phyloP scores from a whole-genome alignment of 2,888 invertebrate species.

The Pseudanteris insignis region DNA sequence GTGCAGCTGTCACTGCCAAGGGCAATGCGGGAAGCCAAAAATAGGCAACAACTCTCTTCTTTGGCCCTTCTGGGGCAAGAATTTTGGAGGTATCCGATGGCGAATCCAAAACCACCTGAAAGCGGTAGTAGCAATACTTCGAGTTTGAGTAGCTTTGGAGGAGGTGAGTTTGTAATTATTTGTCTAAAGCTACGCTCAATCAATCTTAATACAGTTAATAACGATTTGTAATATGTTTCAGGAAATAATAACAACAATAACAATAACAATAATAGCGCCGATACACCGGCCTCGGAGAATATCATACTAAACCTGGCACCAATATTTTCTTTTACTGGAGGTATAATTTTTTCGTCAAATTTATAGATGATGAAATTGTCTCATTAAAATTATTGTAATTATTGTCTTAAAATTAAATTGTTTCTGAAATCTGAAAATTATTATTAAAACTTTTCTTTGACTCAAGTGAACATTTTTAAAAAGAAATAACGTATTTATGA shows the following conservation, averaged over 20 bases:
- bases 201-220: no score
- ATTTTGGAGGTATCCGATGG: conserved; percentile 84
- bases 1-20: conserved; percentile 87
- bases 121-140: conserved; percentile 70
- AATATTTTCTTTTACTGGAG: conserved; percentile 60
- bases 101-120: conserved; percentile 72
- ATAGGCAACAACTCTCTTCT: conserved; percentile 89
- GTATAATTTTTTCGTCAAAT: conserved; percentile 49
- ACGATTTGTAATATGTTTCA: no score
- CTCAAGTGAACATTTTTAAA: no score
- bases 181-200: no score
- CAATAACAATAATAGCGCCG: conserved; percentile 58
- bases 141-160: conserved; percentile 77
- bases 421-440: conserved; percentile 3
- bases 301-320: conserved; percentile 83
- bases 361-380: no score
- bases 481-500: no score
- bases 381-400: no score
- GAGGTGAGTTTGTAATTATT: conserved; percentile 56
- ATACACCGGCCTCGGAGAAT: conserved; percentile 60
- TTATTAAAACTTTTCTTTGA: no score
- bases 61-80: conserved; percentile 89
- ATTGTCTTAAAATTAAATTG: no score
- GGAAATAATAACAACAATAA: conserved; percentile 60
- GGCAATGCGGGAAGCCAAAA: conserved; percentile 86